Conservation (phyloP, 2,888 invertebrate genomes). For the Papilio gigon region DNA sequence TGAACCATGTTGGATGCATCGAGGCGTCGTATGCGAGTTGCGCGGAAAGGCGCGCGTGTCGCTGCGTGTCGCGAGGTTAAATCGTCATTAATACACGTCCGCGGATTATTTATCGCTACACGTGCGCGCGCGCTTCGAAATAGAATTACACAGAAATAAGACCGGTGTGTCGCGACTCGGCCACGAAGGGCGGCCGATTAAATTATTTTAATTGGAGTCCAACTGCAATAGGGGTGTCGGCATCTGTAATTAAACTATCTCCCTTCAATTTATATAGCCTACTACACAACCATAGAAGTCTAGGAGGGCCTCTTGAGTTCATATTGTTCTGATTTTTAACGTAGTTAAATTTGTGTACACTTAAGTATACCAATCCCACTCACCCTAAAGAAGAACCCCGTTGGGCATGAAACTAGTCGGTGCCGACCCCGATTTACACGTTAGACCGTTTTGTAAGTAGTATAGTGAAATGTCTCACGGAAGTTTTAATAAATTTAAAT, state of each 20-base stretch:
- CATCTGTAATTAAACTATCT: neutral
- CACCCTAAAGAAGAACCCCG: too few relatives aligned
- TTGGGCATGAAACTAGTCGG: too few relatives aligned
- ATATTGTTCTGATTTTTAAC: too few relatives aligned
- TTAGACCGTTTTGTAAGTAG: too few relatives aligned
- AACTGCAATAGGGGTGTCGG: slow-evolving; percentile 29
- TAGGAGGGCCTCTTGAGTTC: too few relatives aligned
- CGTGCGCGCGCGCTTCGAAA: slow-evolving; percentile 55
- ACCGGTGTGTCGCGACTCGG: slow-evolving; percentile 36
- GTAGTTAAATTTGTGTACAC: too few relatives aligned
- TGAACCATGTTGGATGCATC: slow-evolving; percentile 19
- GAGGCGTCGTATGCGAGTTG: slow-evolving; percentile 30
- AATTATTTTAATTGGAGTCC: slow-evolving; percentile 47
- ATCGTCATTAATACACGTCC: slow-evolving; percentile 73
- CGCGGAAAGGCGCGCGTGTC: slow-evolving; percentile 53
- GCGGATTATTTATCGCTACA: slow-evolving; percentile 68
- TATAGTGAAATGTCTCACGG: too few relatives aligned
- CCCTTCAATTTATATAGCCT: too few relatives aligned
- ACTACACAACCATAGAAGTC: too few relatives aligned
- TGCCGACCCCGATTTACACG: too few relatives aligned
- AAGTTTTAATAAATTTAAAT: too few relatives aligned
- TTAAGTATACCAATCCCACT: too few relatives aligned
- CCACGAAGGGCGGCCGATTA: slow-evolving; percentile 43
- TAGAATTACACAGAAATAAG: slow-evolving; percentile 51
- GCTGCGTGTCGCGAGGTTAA: slow-evolving; percentile 69